A percentile compares a stretch with the other conserved stretches of the same genome.
Conservation (phyloP, 2,797 vertebrate species). For the Alauda arvensis region DNA sequence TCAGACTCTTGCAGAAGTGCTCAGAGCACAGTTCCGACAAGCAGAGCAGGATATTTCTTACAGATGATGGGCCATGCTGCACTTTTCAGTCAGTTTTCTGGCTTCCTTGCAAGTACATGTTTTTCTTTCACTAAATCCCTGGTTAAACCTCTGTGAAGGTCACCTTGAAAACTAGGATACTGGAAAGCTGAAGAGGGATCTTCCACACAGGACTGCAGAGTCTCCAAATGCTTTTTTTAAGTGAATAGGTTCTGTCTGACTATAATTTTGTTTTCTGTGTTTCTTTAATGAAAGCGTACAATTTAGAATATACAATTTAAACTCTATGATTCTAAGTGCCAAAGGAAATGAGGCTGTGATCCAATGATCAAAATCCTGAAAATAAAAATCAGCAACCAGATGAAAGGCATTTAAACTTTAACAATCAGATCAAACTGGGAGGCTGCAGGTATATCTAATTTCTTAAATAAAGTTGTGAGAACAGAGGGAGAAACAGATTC, state of each 20-base stretch:
- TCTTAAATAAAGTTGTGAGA: neutral
- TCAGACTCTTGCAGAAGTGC: conserved; percentile 23
- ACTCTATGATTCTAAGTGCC: neutral
- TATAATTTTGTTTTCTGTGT: neutral
- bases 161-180: neutral
- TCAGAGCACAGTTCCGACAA: conserved; percentile 20
- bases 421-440: neutral
- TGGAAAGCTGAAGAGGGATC: neutral
- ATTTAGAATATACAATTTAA: neutral
- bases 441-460: neutral
- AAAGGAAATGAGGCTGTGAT: neutral
- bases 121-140: neutral
- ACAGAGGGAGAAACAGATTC: neutral
- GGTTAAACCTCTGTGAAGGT: conserved; percentile 15
- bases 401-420: neutral
- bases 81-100: neutral
- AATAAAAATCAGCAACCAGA: neutral
- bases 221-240: neutral
- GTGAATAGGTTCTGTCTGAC: neutral
- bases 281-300: neutral
- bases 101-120: neutral
- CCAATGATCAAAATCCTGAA: neutral
- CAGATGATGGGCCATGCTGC: neutral
- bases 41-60: neutral
- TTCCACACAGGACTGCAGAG: neutral